These are phyloP conservation scores for Paraplagusia blochii DNA, from an alignment of 2,113 vertebrate species.

Conservation along the genomic window DNA sequence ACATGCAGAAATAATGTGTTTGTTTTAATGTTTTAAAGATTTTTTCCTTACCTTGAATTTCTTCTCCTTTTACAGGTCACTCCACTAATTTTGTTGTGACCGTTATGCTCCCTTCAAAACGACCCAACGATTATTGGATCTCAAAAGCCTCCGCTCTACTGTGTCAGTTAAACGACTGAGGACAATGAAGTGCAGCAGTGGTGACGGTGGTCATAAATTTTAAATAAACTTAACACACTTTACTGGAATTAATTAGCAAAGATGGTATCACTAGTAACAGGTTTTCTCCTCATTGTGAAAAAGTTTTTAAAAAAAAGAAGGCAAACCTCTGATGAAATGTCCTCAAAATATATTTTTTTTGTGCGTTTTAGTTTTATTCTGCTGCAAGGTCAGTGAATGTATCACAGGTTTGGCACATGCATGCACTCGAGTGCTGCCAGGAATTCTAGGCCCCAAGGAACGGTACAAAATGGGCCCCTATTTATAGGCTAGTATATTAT, in stretches of 20 bases:
- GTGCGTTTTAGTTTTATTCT: too few relatives aligned
- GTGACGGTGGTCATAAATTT: constrained; percentile 2
- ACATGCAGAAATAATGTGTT: neutral
- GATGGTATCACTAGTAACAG: too few relatives aligned
- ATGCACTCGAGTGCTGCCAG: too few relatives aligned
- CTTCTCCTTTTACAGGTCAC: constrained; percentile 62
- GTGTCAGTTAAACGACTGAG: constrained; percentile 77
- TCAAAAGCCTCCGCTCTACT: constrained; percentile 79
- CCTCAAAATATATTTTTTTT: too few relatives aligned
- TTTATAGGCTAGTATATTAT: too few relatives aligned
- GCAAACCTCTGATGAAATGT: too few relatives aligned
- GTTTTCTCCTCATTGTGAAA: too few relatives aligned
- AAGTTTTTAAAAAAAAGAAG: too few relatives aligned
- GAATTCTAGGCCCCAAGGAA: too few relatives aligned
- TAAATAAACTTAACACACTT: neutral
- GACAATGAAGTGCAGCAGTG: neutral
- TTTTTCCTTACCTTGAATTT: constrained; percentile 8
- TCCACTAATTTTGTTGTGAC: constrained; percentile 83
- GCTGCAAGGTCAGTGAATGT: too few relatives aligned
- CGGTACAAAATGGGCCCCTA: too few relatives aligned
- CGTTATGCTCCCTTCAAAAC: constrained; percentile 74
- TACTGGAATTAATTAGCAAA: neutral
- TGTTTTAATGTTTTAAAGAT: neutral
- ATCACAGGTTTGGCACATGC: too few relatives aligned
- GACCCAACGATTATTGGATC: constrained; percentile 78